These are phyloP conservation scores for Porites lobata DNA, from an alignment of 92 coral and sea anemone genomes.

Conservation along the genomic window DNA sequence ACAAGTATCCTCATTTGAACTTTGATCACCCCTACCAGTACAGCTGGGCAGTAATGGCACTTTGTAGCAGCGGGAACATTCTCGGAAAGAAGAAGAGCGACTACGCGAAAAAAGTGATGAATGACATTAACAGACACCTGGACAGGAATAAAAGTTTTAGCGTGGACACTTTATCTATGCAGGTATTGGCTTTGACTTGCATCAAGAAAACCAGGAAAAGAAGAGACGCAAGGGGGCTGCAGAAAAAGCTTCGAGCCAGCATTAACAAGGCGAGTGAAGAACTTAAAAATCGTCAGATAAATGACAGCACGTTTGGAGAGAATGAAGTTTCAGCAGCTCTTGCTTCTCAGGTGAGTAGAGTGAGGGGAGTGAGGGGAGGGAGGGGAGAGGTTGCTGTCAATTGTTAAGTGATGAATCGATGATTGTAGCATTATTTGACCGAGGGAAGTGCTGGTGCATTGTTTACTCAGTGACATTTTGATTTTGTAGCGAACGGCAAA, in stretches of 20 bases:
- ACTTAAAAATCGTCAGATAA: background rate
- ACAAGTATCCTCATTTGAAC: slow-evolving; percentile 42
- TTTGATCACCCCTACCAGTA: slow-evolving; percentile 82
- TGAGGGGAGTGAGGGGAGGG: background rate
- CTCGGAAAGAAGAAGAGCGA: background rate
- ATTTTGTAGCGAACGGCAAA: too few relatives aligned
- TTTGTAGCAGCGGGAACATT: slow-evolving; percentile 72
- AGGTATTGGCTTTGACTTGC: slow-evolving; percentile 85
- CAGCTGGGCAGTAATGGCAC: slow-evolving; percentile 71
- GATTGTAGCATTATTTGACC: too few relatives aligned
- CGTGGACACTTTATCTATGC: slow-evolving; percentile 75
- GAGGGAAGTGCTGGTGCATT: too few relatives aligned
- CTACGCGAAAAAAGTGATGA: slow-evolving; percentile 1
- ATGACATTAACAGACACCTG: background rate
- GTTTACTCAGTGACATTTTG: too few relatives aligned
- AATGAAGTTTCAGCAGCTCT: slow-evolving; percentile 35
- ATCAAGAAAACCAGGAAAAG: background rate
- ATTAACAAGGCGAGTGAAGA: background rate
- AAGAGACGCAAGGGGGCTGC: background rate
- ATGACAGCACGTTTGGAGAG: slow-evolving; percentile 6
- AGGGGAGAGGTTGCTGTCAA: too few relatives aligned
- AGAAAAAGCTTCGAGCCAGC: background rate
- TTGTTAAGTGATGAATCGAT: too few relatives aligned
- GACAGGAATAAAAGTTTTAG: slow-evolving; percentile 12
- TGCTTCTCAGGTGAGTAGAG: background rate